Percentiles rank a stretch among this genome's conserved stretches.
Conservation (phyloP, 1,140 invertebrate species). For the Meteorus sp. region DNA sequence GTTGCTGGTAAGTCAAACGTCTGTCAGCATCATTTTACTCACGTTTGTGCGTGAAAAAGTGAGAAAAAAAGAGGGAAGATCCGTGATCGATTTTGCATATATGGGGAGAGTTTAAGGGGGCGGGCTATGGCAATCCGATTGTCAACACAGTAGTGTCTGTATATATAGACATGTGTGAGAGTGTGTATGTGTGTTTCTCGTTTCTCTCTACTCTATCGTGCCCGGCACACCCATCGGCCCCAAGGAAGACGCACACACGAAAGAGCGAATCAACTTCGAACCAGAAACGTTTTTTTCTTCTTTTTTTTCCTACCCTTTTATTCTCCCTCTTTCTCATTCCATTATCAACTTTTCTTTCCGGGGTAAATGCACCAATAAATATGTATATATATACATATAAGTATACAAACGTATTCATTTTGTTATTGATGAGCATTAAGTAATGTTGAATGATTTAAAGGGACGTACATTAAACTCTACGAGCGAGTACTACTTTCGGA, state of each 20-base stretch:
- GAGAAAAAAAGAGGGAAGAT: constrained; percentile 9
- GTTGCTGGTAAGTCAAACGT: not conserved
- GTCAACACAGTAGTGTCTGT: constrained; percentile 27
- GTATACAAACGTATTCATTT: no score
- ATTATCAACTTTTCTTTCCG: no score
- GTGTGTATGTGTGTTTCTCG: constrained; percentile 11
- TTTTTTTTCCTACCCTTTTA: no score
- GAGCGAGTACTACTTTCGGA: not conserved
- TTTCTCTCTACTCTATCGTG: constrained; percentile 13
- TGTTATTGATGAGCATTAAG: no score
- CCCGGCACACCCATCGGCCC: constrained; percentile 30
- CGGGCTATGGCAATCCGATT: constrained; percentile 26
- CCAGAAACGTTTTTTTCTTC: no score
- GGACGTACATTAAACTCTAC: not conserved
- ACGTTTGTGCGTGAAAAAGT: not conserved
- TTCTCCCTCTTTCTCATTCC: no score
- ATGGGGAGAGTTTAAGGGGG: constrained; percentile 16
- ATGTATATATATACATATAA: no score
- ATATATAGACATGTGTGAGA: not conserved
- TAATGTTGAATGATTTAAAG: no score
- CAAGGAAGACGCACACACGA: constrained; percentile 7
- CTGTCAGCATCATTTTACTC: constrained; percentile 9
- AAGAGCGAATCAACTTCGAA: no score
- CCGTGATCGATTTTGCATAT: constrained; percentile 30
- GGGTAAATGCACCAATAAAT: no score